phyloP scores from a whole-genome alignment of 2,888 invertebrate species.

The Marasmarcha lunaedactyla region DNA sequence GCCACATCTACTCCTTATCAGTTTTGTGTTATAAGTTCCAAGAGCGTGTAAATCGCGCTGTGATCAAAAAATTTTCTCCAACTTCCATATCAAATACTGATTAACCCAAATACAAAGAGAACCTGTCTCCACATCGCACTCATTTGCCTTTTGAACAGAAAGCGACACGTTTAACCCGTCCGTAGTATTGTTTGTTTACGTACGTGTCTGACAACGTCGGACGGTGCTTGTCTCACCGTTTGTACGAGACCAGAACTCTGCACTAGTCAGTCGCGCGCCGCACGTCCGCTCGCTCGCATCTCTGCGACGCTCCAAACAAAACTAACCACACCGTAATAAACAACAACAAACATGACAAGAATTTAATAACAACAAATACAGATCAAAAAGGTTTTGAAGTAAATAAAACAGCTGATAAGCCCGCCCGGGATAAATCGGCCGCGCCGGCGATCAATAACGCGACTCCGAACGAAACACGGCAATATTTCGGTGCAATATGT shows the following conservation, averaged over 20 bases:
- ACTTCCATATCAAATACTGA: no score
- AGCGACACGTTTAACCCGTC: no score
- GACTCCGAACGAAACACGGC: constrained; percentile 31
- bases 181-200: background rate
- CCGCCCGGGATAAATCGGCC: constrained; percentile 26
- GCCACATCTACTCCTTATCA: no score
- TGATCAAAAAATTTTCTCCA: no score
- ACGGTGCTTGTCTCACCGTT: background rate
- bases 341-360: constrained; percentile 29
- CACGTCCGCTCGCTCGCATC: constrained; percentile 36
- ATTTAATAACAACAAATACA: constrained; percentile 20
- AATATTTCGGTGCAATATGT: constrained; percentile 51
- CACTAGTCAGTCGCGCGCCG: constrained; percentile 55
- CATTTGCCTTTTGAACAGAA: no score
- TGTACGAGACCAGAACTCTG: background rate
- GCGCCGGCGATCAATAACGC: constrained; percentile 44
- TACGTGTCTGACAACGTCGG: background rate
- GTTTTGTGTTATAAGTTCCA: no score
- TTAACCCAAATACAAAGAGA: no score
- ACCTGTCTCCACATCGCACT: no score
- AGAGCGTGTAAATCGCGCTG: no score
- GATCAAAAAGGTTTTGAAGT: constrained; percentile 10
- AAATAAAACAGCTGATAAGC: constrained; percentile 13
- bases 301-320: constrained; percentile 27
- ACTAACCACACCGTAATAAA: constrained; percentile 42